phyloP scores from a whole-genome alignment of 2,797 vertebrate genomes.

The Loris lydekkerianus region DNA sequence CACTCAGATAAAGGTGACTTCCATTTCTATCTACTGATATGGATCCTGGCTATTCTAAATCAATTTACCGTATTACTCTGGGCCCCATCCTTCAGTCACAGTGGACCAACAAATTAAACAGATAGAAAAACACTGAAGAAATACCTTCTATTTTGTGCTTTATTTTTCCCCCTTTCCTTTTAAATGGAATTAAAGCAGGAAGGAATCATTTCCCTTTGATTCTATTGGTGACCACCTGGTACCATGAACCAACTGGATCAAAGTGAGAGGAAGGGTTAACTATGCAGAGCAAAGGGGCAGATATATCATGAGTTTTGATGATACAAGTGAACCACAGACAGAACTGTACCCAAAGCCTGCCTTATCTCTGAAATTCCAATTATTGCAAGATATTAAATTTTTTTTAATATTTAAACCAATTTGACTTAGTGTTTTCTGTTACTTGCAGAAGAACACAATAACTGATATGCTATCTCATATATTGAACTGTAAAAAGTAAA shows the following conservation, averaged over 20 bases:
- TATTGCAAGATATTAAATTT: constrained; percentile 83
- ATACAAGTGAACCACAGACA: background rate
- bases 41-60: background rate
- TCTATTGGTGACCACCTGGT: background rate
- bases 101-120: background rate
- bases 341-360: constrained; percentile 43
- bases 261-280: constrained; percentile 67
- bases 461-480: constrained; percentile 82
- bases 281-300: constrained; percentile 21
- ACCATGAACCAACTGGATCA: background rate
- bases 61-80: background rate
- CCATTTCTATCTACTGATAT: background rate
- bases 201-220: background rate
- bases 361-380: constrained; percentile 84
- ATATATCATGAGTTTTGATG: constrained; percentile 25
- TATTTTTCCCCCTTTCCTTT: background rate
- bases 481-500: constrained; percentile 82
- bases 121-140: background rate
- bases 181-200: background rate
- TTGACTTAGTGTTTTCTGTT: constrained; percentile 80
- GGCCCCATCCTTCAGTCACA: background rate
- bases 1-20: background rate
- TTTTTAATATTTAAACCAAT: constrained; percentile 83
- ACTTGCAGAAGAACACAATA: constrained; percentile 77
- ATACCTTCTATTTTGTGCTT: background rate